Evolutionary conservation across 2,113 vertebrate species (phyloP), one percentile per base, ranked within the genome.

Genomic region (Xyrauchen texanus): DNA sequence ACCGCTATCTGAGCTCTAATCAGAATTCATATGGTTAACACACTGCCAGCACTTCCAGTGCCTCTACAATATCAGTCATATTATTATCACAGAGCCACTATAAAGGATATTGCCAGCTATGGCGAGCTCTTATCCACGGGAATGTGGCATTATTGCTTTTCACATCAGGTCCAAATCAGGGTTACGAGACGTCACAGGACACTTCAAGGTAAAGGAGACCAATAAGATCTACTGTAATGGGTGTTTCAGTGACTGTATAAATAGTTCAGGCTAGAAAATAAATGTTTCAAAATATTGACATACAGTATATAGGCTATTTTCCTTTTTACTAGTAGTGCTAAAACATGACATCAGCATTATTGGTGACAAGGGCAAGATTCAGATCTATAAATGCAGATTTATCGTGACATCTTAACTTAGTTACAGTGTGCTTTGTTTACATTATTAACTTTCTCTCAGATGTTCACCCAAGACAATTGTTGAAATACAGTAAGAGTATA

Each of bases 1-100:
- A 76, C 80, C 81, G 78, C 85, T 87, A 89, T 85, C 85, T 79
- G 78, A 83, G 66, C 84, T 65, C 82, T 88, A 82, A 87, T 86
- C 87, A 86, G 70, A 82, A 82, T 85, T 84, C 80, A 83, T 84
- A 85, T 84, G 79, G 80, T 85, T 85, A 78, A 78, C 83, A 83
- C 68, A 82, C 80, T 69, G 72, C 72, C 58, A 63, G 67, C 73
- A 77, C 81, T 83, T 76, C 77, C 73, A 82, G 49, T 68, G 73
- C 80, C 69, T 69, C 67, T 68, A 83, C 78, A 87, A 82, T 85
- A 85, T 86, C 77, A 79, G 67, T 70, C 76, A 62, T 82, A 85
- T 78, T 80, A 81, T 85, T 79, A 73, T 76, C 82, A 82, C 78
- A 80, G 66, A 82, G 86, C 80, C 75, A 76, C 75, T 61, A 80